phyloP scores from a whole-genome alignment of 2,888 invertebrate genomes.

The Cataglyphis cursor region DNA sequence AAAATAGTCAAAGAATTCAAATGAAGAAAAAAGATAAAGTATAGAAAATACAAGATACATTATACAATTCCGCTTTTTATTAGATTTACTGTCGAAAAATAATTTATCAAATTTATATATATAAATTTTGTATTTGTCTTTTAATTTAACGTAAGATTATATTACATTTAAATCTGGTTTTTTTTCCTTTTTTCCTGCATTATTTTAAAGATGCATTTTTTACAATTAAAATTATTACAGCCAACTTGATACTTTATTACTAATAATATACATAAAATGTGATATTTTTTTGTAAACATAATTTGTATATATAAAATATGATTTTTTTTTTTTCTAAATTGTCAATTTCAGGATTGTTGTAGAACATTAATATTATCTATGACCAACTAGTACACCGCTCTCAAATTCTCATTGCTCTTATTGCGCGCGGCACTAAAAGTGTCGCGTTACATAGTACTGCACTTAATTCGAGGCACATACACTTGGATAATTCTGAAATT shows the following conservation, averaged over 20 bases:
- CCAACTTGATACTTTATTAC: neutral
- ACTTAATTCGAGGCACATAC: conserved; percentile 40
- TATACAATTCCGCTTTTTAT: neutral
- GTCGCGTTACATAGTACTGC: conserved; percentile 35
- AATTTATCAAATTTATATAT: neutral
- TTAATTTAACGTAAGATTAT: neutral
- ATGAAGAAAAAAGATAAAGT: neutral
- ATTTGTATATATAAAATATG: neutral
- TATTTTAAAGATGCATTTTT: neutral
- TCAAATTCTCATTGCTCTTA: conserved; percentile 25
- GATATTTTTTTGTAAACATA: neutral
- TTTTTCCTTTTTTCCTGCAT: neutral
- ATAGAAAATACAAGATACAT: neutral
- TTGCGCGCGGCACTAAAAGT: conserved; percentile 17
- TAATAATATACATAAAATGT: conserved; percentile 12
- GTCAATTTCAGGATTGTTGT: neutral
- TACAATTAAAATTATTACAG: neutral
- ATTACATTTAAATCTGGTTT: neutral
- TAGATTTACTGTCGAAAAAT: neutral
- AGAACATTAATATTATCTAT: conserved; percentile 2
- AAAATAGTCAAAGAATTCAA: conserved; percentile 14
- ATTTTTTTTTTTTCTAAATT: too few relatives aligned
- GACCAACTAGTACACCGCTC: neutral
- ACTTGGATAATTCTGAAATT: conserved; percentile 39
- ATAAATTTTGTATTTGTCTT: neutral